Conservation (phyloP, 1,140 invertebrate genomes). For the Trinorchestia longiramus region DNA sequence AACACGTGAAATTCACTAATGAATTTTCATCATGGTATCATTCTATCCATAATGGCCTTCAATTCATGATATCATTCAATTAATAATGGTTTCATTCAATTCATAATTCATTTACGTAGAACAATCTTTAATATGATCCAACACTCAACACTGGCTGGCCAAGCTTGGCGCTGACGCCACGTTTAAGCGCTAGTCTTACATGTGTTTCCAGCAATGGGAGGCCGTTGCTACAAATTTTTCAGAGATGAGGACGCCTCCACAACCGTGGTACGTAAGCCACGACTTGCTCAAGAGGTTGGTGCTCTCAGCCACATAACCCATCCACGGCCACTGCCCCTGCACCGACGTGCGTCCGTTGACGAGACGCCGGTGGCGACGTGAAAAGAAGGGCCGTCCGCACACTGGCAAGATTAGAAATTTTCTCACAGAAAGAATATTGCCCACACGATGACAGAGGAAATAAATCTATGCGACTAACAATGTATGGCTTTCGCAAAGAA, state of each 20-base stretch:
- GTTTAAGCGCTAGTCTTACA: not conserved
- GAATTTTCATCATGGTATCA: not conserved
- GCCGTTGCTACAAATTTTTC: not conserved
- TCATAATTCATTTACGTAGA: not conserved
- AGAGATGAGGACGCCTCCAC: not conserved
- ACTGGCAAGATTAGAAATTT: not conserved
- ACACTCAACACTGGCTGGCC: no score
- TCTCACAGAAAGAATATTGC: not conserved
- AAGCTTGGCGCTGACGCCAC: not conserved
- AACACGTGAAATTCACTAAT: not conserved
- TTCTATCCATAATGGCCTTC: not conserved
- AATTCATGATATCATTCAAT: not conserved
- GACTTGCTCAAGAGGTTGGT: not conserved
- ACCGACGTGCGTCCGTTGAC: not conserved
- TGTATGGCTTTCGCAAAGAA: no score
- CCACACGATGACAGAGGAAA: no score
- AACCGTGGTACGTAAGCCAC: not conserved
- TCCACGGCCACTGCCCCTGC: slow-evolving; percentile 14
- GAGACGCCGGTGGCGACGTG: not conserved
- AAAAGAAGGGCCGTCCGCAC: not conserved
- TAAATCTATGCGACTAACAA: no score
- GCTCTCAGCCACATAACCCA: not conserved
- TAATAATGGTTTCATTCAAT: not conserved
- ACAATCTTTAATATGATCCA: no score
- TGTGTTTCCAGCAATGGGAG: slow-evolving; percentile 19